Percentiles rank a stretch among this genome's conserved stretches.
Evolutionary conservation across 1,140 invertebrate genomes (phyloP).

Genomic region (Psix sp.): DNA sequence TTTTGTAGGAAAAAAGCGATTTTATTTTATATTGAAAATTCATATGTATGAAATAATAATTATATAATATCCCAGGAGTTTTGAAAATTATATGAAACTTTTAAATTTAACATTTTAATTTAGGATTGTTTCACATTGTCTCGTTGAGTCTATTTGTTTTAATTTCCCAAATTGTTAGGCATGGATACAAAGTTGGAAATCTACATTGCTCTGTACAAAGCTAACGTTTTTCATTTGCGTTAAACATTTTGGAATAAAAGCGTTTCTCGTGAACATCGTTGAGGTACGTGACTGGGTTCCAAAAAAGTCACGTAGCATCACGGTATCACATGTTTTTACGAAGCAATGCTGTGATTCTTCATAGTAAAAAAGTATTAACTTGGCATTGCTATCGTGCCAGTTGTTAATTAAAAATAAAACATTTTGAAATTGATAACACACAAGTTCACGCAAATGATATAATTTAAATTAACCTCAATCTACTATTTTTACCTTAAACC

Average conservation of each 20-base stretch:
- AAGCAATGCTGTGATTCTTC: conserved; percentile 53
- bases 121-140: too few relatives aligned
- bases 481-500: conserved; percentile 35
- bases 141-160: too few relatives aligned
- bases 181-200: conserved; percentile 17
- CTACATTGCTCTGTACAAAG: conserved; percentile 4
- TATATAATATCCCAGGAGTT: too few relatives aligned
- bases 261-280: conserved; percentile 48
- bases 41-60: too few relatives aligned
- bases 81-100: too few relatives aligned
- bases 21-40: too few relatives aligned
- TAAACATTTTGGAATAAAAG: conserved; percentile 47
- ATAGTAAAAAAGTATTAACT: conserved; percentile 48
- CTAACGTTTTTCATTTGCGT: conserved; percentile 38
- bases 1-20: too few relatives aligned
- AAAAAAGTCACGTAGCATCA: conserved; percentile 56
- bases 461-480: conserved; percentile 42
- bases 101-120: too few relatives aligned
- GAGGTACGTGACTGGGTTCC: conserved; percentile 49
- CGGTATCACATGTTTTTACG: conserved; percentile 42
- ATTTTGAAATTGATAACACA: conserved; percentile 23
- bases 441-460: conserved; percentile 17
- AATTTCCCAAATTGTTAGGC: background rate
- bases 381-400: conserved; percentile 51
- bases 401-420: conserved; percentile 55